Percentiles rank a stretch among this genome's conserved stretches.
Evolutionary conservation across 2,113 vertebrate species (phyloP).

Genomic region (Mastomys natalensis): DNA sequence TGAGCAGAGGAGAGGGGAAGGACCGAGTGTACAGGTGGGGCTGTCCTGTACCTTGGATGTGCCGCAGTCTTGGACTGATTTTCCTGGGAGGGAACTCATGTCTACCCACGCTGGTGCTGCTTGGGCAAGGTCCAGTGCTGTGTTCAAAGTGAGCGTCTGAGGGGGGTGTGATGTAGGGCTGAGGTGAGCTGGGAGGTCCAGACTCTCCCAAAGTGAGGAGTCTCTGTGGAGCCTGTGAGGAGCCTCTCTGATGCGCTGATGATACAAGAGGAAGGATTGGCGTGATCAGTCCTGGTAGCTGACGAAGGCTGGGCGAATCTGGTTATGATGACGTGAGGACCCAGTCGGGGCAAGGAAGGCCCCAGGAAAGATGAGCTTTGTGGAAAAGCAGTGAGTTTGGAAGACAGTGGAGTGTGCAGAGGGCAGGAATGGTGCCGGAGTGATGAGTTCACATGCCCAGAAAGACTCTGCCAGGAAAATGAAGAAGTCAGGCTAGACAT

Average conservation of each 20-base stretch:
- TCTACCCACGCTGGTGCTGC: too few relatives aligned
- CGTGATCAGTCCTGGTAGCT: fast-evolving
- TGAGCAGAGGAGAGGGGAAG: neutral
- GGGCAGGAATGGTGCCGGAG: neutral
- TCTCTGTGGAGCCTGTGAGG: neutral
- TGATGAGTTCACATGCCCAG: fast-evolving
- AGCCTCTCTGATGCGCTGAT: neutral
- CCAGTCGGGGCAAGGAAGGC: neutral
- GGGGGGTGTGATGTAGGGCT: neutral
- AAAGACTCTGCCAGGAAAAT: neutral
- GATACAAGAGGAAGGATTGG: too few relatives aligned
- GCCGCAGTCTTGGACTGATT: neutral
- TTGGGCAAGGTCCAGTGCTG: neutral
- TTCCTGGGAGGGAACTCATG: neutral
- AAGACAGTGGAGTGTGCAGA: fast-evolving
- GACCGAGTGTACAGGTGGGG: neutral
- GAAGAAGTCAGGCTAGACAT: neutral
- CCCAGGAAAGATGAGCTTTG: neutral
- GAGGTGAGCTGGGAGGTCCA: fast-evolving
- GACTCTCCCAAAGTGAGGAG: neutral
- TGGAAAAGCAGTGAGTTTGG: neutral
- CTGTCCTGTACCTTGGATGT: neutral
- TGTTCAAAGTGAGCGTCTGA: neutral
- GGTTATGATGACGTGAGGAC: neutral
- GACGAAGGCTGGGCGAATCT: neutral